phyloP scores from a whole-genome alignment of 2,888 invertebrate species.

The Octonoba sinensis region DNA sequence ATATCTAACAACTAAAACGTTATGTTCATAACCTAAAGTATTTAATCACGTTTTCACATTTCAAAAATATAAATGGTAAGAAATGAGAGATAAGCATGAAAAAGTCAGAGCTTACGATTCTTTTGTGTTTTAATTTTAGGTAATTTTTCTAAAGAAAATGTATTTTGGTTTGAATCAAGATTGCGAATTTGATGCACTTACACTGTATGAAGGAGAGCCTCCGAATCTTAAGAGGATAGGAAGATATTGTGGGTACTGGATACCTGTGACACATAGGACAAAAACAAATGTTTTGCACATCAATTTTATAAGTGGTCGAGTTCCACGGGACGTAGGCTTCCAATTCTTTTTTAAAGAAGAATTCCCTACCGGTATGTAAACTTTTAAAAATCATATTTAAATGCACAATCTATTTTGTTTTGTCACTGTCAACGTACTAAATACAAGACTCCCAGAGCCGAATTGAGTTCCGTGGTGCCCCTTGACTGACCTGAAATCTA shows the following conservation, averaged over 20 bases:
- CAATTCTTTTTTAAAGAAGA: slow-evolving; percentile 62
- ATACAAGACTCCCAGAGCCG: no score
- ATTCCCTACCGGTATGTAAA: slow-evolving; percentile 27
- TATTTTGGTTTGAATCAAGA: slow-evolving; percentile 49
- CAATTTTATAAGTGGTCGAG: slow-evolving; percentile 50
- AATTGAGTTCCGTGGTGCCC: no score
- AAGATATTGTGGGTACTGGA: slow-evolving; percentile 34
- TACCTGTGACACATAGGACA: slow-evolving; percentile 31
- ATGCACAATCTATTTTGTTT: no score
- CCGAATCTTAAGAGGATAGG: slow-evolving; percentile 31
- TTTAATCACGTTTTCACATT: no score
- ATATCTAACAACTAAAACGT: no score
- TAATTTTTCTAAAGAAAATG: slow-evolving; percentile 26
- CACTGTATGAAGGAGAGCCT: slow-evolving; percentile 44
- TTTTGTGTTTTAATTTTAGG: slow-evolving; percentile 18
- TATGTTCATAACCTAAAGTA: no score
- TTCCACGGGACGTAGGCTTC: slow-evolving; percentile 58
- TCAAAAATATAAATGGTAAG: no score
- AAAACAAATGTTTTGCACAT: slow-evolving; percentile 52
- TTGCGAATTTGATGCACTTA: slow-evolving; percentile 25
- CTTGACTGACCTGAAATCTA: no score
- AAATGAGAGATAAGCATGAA: no score
- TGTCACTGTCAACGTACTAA: no score
- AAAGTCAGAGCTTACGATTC: not conserved
- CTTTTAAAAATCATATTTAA: not conserved